Evolutionary conservation across 2,888 invertebrate genomes (phyloP), one percentile per base, ranked within the genome.

Genomic region (Caenorhabditis zanzibari): DNA sequence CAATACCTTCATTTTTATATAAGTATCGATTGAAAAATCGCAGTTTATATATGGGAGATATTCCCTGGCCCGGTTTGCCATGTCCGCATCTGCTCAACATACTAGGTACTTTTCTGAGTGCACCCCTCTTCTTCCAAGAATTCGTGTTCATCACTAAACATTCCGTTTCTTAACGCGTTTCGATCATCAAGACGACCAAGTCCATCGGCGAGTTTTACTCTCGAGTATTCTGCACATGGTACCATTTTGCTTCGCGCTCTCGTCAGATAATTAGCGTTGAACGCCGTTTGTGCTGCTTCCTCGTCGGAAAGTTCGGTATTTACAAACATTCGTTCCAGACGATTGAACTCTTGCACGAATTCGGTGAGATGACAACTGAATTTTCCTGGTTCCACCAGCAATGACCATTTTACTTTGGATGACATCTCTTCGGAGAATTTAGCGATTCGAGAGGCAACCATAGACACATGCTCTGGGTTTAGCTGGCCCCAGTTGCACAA

Each of bases 381-480:
- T 41, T 85, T 88, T 49, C 91, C 91, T 7, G 91, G 91, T 56
- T 91, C 88, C 10, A 90, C 85, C 4, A 91, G 85, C 41, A 91
- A 49, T 26, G 90, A 90, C 89, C 89, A 91, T 41, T 84, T 82
- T 22, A 91, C 88, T 77, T 86, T 83, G 9, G 68, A 64, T 2
- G 82, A 58, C 86, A 89, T 89, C 22, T 87, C 82, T 6, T 86
- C 82, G 3, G 85, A 81, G 35, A 86, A 85, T 56, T 82, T 81
- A 12, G 82, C 69, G 32, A 89, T 88, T 28, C 88, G 82, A 19
- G 61, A 63, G 44, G 86, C 86, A 6, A 88, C 88, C 72, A 84
- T 85, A 4, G 84, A 38, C 4, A 86, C 81, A 16, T 75, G 69
- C 44, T 88, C 89, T 9, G 87, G 52, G 22, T 86, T 80, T 61